Evolutionary conservation across 2,797 vertebrate species (phyloP), one percentile per base, ranked within the genome.

Genomic region (Babyrousa celebensis): DNA sequence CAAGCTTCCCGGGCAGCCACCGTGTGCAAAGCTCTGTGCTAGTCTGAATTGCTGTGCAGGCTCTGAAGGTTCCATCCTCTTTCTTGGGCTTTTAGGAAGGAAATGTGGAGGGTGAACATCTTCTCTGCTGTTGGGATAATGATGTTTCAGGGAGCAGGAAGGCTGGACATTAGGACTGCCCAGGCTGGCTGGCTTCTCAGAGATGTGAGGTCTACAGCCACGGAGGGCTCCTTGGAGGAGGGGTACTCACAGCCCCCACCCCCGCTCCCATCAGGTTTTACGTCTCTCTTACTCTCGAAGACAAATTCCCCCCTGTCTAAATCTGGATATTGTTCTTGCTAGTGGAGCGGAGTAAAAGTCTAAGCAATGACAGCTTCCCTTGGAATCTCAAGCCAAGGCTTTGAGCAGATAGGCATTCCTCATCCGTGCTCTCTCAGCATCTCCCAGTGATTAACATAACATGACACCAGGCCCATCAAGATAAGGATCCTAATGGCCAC

Each of bases 401-500:
- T 80, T 82, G 86, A 98, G 92, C 84, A 70, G 93, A 97, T 62
- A 71, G 90, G 95, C 89, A 32, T 82, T 79, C 92, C 32, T 74
- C 54, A 0, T 0, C 27, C 40, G 11, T 0, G 18, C 89, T 85
- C 96, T 97, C 96, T 96, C 87, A 77, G 85, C n/a, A 0, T 94
- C 95, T 93, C 84, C 4, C 12, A 8, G 27, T 0, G 9, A 12
- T 97, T 96, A 95, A 94, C 77, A 93, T 93, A 94, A 94, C 96
- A 86, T 86, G 97, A 97, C 94, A 95, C 68, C 86, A 90, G 94
- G 84, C 96, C 97, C 96, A 85, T 98, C 70, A 25, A 97, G 98
- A 97, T 98, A 98, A 97, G 96, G 23, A 85, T 84, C 97, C 97
- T 97, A 95, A 93, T 93, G 97, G 97, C 97, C 95, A 67, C 97